Evolutionary conservation across 2,797 vertebrate genomes (phyloP), one percentile per base, ranked within the genome.

Genomic region (Pipistrellus pygmaeus): DNA sequence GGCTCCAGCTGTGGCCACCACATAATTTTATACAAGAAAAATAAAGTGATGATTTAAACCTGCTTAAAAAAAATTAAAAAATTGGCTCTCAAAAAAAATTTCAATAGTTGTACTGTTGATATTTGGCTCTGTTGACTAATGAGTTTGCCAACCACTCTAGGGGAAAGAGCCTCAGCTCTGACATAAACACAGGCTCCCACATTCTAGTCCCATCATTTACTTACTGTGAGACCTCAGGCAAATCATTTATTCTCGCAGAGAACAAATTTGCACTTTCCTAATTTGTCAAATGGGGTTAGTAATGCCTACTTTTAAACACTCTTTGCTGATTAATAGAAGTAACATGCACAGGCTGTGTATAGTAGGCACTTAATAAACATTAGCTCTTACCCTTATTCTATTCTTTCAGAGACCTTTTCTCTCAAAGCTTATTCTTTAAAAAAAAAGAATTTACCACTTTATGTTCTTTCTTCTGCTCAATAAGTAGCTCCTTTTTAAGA

Each of bases 261-360:
- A n/a, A n/a, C n/a, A n/a, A n/a, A n/a, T n/a, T 30, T 88, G 15
- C 44, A 53, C 8, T 90, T 85, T 32, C 57, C 55, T 78, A 8
- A 60, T 75, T 83, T 91, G 69, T 91, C 92, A 91, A 62, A 64
- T 85, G 57, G 35, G 77, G 57, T 75, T 77, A 81, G 64, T 75
- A 53, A 51, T 87, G 41, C 17, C 68, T 48, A 25, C 25, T 55
- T 90, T 77, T 68, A 84, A 72, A 95, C n/a, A 89, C 64, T 60
- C 53, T 90, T 88, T 71, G 30, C 25, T 64, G 62, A 71, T 75
- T 83, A n/a, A 53, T 46, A 44, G 64, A 83, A 88, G 17, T 44
- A 77, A 72, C 60, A 57, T 41, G 51, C 75, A 41, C 12, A 38
- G 41, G 60, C 76, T 53, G 3, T 86, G 35, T 69, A 25, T 35